These are phyloP conservation scores for Elysia crispata DNA, from an alignment of 2,888 invertebrate genomes.

Conservation along the genomic window DNA sequence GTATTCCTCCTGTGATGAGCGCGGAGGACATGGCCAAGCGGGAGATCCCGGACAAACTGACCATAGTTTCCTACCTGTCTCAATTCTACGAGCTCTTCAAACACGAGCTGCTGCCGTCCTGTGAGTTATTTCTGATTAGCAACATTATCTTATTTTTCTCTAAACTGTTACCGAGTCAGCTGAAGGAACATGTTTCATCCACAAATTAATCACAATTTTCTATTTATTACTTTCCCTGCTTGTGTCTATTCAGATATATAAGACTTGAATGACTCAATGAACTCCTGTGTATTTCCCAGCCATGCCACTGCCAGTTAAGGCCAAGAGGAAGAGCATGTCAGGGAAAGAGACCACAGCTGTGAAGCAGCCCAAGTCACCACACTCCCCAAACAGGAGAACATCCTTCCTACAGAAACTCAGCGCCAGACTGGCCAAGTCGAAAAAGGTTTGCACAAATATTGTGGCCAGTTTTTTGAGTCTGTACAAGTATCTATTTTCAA, in stretches of 20 bases:
- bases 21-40: conserved; percentile 86
- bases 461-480: too few relatives aligned
- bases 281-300: conserved; percentile 34
- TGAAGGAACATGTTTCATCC: too few relatives aligned
- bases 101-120: conserved; percentile 87
- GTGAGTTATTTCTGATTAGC: too few relatives aligned
- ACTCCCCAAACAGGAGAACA: conserved; percentile 63
- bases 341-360: conserved; percentile 30
- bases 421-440: conserved; percentile 64
- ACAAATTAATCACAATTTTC: too few relatives aligned
- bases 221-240: too few relatives aligned
- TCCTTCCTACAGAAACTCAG: conserved; percentile 67
- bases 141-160: too few relatives aligned
- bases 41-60: conserved; percentile 85
- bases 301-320: conserved; percentile 48
- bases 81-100: conserved; percentile 94
- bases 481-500: too few relatives aligned
- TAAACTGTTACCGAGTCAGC: too few relatives aligned
- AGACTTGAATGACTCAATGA: too few relatives aligned
- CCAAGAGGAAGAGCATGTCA: conserved; percentile 43
- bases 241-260: too few relatives aligned
- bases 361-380: conserved; percentile 60
- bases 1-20: conserved; percentile 85
- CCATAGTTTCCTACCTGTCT: conserved; percentile 89
- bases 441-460: conserved; percentile 54